A percentile compares a stretch with the other conserved stretches of the same genome.
These are phyloP conservation scores for Tetrao urogallus DNA, from an alignment of 2,113 vertebrate species.

Conservation along the genomic window DNA sequence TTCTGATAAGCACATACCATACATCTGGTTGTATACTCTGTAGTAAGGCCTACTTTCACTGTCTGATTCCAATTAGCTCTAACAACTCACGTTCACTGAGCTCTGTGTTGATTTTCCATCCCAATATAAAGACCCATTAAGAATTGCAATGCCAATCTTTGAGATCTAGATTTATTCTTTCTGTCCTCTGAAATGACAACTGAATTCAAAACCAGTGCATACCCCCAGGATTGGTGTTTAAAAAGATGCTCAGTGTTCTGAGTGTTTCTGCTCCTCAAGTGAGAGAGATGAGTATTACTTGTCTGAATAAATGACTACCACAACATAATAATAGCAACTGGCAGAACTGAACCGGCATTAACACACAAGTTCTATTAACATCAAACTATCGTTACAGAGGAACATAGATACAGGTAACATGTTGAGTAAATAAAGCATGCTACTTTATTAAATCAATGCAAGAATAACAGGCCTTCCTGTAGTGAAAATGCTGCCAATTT, in stretches of 20 bases:
- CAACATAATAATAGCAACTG: not conserved
- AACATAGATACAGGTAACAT: not conserved
- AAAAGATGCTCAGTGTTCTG: not conserved
- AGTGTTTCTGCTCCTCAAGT: not conserved
- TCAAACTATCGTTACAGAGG: constrained; percentile 36
- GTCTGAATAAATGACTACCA: not conserved
- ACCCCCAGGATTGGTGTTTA: not conserved
- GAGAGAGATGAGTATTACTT: not conserved
- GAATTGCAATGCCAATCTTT: not conserved
- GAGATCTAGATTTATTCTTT: not conserved
- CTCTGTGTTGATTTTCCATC: not conserved
- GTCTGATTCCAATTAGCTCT: not conserved
- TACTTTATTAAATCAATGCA: constrained; percentile 39
- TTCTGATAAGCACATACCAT: not conserved
- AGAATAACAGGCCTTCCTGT: not conserved
- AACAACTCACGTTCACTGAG: not conserved
- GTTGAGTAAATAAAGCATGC: constrained; percentile 18
- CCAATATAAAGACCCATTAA: not conserved
- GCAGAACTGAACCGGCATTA: not conserved
- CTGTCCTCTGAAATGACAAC: not conserved
- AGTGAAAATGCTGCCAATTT: constrained; percentile 13
- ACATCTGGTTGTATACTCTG: not conserved
- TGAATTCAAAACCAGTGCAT: not conserved
- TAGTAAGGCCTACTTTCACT: not conserved
- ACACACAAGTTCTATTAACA: constrained; percentile 26